Conservation (phyloP, 2,113 vertebrate genomes). For the Percina caprodes region DNA sequence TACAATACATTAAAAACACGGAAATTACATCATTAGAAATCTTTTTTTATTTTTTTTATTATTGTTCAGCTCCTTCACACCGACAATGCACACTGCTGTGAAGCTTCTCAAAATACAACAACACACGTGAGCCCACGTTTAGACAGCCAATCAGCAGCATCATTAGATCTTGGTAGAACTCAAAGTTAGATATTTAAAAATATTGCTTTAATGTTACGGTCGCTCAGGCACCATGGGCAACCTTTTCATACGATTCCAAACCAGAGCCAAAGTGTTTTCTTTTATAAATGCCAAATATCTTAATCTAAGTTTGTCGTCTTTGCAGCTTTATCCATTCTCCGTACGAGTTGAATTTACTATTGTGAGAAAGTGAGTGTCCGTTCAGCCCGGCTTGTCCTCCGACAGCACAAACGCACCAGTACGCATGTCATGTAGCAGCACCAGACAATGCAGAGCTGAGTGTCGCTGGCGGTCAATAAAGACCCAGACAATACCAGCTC, state of each 20-base stretch:
- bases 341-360: neutral
- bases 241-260: neutral
- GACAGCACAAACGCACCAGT: neutral
- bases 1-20: no score
- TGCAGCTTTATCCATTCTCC: neutral
- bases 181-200: no score
- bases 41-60: no score
- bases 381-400: neutral
- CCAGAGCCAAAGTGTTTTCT: neutral
- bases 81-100: no score
- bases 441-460: slow-evolving; percentile 16
- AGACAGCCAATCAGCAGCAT: no score
- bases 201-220: no score
- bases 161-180: no score
- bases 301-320: neutral
- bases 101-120: no score
- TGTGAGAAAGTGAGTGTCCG: slow-evolving; percentile 12
- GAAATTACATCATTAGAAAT: no score
- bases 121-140: no score
- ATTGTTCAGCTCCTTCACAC: no score
- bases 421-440: neutral
- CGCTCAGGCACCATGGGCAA: neutral
- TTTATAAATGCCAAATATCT: neutral
- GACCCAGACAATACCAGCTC: slow-evolving; percentile 7
- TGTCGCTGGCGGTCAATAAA: neutral